These are phyloP conservation scores for Eudyptes chrysolophus DNA, from an alignment of 2,113 vertebrate species.

Conservation along the genomic window DNA sequence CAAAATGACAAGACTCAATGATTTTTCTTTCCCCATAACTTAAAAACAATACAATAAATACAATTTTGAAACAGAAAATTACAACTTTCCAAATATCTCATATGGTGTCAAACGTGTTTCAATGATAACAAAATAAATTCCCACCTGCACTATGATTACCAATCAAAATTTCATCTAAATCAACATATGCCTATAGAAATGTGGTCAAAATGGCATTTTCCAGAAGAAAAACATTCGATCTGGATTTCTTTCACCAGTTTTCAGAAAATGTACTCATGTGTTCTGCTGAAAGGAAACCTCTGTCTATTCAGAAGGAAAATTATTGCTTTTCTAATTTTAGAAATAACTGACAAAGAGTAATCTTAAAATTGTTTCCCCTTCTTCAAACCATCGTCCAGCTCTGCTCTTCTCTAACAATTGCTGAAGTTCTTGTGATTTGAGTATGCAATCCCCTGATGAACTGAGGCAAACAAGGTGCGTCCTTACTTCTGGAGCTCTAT, in stretches of 20 bases:
- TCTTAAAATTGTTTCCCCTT: background rate
- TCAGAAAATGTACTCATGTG: background rate
- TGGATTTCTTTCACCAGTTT: background rate
- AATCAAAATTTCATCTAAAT: background rate
- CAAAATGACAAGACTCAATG: background rate
- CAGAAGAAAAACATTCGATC: background rate
- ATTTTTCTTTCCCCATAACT: background rate
- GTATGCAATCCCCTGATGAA: background rate
- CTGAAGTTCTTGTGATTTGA: background rate
- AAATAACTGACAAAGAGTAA: background rate
- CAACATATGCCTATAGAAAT: background rate
- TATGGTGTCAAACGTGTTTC: background rate
- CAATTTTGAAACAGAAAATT: background rate
- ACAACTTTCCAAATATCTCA: background rate
- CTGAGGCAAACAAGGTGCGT: background rate
- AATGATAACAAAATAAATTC: background rate
- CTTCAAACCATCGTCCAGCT: background rate
- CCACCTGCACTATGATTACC: background rate
- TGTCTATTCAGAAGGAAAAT: background rate
- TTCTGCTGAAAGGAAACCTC: background rate
- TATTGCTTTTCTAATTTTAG: background rate
- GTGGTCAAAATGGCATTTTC: background rate
- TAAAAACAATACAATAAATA: background rate
- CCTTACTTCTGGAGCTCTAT: background rate
- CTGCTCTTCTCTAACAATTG: background rate